Evolutionary conservation across 2,888 invertebrate genomes (phyloP).

Genomic region (Pterostichus madidus): DNA sequence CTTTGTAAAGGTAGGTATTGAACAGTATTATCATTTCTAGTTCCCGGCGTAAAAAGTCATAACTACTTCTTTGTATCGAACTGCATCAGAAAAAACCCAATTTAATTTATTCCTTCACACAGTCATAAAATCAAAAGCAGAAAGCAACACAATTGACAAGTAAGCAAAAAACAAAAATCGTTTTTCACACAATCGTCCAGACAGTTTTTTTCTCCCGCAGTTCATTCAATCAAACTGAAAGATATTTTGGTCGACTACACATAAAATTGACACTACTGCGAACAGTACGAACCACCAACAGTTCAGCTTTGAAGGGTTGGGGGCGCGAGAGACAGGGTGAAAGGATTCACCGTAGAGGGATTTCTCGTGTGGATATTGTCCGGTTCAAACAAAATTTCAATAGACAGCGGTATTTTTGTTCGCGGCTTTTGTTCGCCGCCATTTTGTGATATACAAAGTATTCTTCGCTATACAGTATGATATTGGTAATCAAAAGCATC

Average conservation of each 20-base stretch:
- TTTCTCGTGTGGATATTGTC: slow-evolving; percentile 30
- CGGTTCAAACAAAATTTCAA: slow-evolving; percentile 26
- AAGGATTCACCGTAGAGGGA: neutral
- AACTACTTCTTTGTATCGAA: neutral
- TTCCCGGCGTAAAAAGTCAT: neutral
- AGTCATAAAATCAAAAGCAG: slow-evolving; percentile 43
- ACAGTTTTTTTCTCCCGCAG: neutral
- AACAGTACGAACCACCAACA: too few species aligned
- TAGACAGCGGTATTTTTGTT: slow-evolving; percentile 41
- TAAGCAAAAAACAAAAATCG: slow-evolving; percentile 47
- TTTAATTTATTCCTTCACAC: slow-evolving; percentile 37
- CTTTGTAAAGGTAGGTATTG: neutral
- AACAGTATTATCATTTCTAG: slow-evolving; percentile 9
- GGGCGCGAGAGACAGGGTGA: too few species aligned
- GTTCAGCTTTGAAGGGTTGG: too few species aligned
- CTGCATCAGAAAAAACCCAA: neutral
- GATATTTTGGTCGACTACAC: slow-evolving; percentile 14
- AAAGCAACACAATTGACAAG: slow-evolving; percentile 26
- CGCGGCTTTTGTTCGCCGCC: slow-evolving; percentile 20
- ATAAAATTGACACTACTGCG: slow-evolving; percentile 17
- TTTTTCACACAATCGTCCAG: slow-evolving; percentile 14
- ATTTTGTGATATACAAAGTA: slow-evolving; percentile 50
- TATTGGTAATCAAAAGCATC: slow-evolving; percentile 48
- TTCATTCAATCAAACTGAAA: neutral
- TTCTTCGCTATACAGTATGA: slow-evolving; percentile 21